Base-by-base conservation (phyloP, 2,113 vertebrate species). In the Neolamprologus longior region DNA sequence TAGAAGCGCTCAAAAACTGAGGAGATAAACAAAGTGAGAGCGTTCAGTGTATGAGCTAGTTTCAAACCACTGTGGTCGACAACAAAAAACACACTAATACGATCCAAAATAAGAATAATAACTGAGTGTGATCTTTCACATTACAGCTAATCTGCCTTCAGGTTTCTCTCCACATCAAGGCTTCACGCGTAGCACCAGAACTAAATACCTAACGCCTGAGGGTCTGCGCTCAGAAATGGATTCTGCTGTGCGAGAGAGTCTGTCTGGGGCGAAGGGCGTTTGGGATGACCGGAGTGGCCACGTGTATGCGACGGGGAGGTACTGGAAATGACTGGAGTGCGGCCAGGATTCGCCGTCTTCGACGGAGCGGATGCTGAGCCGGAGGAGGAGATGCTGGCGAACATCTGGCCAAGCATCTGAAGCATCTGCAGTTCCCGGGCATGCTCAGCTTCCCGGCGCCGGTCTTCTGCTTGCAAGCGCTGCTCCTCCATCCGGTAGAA, bases 361-460 rank as follows among this genome's bases (percentile, higher is more conserved):
- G 92, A 0, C 83, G 94, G 53, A 87, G 95, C 55, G 82, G 94
- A 82, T 80, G 86, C 94, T 33, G 1, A 86, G 58, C 95, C 31
- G 5, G 96, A 93, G 2, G 97, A 96, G 83, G 96, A 94, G 88
- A 98, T 96, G 93, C 95, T 95, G 90, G 96, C 94, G 87, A 98
- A 97, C 97, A 98, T 97, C 96, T 98, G 98, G 53, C 97, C 97
- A 82, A 98, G 94, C 97, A 98, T 97, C 92, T 98, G 98, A 21
- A 98, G 95, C 97, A 98, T 98, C 89, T 98, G 97, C 84, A 98
- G 95, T 95, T 98, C 98, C 55, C 97, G 94, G 28, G 96, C 80
- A 83, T 98, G 98, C 83, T 98, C 98, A 0, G 97, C 96, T 87
- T 98, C 97, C 24, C 97, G 94, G 11, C 97, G 97, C 10, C 95